phyloP scores from a whole-genome alignment of 2,888 invertebrate genomes.

The Nezara viridula region DNA sequence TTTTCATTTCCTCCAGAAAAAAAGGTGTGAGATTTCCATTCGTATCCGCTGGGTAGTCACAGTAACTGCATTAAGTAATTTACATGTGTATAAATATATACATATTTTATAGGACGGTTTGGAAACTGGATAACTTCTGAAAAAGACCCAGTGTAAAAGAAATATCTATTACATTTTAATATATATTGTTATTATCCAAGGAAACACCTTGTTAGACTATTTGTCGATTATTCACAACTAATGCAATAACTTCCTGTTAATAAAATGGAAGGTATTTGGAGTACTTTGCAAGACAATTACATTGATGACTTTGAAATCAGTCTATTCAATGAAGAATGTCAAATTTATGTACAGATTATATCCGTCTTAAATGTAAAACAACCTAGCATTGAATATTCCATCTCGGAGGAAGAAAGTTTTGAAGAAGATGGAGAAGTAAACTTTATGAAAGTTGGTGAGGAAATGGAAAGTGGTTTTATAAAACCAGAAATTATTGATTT shows the following conservation, averaged over 20 bases:
- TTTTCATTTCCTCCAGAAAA: too few relatives aligned
- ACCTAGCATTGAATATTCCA: background rate
- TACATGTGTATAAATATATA: too few relatives aligned
- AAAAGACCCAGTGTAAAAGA: background rate
- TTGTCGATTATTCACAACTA: background rate
- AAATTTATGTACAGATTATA: background rate
- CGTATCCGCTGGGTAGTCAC: too few relatives aligned
- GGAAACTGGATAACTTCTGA: background rate
- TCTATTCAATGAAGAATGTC: background rate
- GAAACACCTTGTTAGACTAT: background rate
- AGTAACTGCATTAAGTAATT: too few relatives aligned
- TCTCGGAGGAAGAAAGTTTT: background rate
- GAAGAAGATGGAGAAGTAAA: background rate
- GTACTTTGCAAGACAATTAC: background rate
- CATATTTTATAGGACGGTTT: too few relatives aligned
- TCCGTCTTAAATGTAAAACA: background rate
- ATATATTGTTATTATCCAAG: background rate
- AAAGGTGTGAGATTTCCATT: too few relatives aligned
- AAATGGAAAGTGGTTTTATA: too few relatives aligned
- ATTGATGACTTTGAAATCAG: background rate
- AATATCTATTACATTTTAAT: background rate
- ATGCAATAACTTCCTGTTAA: background rate
- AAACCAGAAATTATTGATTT: background rate
- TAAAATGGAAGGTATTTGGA: background rate
- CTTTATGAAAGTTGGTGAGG: too few relatives aligned